phyloP scores from a whole-genome alignment of 2,113 vertebrate species.

The Nyctereutes procyonoides region DNA sequence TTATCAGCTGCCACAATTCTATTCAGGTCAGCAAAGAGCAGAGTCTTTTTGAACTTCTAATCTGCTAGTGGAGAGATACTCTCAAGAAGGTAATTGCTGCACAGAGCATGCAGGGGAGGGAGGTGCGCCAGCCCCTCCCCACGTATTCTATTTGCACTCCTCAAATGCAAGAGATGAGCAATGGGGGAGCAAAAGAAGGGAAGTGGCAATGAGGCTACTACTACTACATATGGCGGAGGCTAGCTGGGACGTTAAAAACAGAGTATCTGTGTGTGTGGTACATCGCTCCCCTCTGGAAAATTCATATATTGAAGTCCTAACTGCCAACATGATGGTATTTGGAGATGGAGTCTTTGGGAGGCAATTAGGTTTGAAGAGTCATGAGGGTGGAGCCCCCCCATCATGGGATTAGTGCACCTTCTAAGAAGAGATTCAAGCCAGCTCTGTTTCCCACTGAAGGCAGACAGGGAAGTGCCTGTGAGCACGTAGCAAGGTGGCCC shows the following conservation, averaged over 20 bases:
- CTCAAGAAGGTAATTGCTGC: neutral
- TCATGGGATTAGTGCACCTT: neutral
- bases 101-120: neutral
- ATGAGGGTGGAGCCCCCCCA: neutral
- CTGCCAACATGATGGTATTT: neutral
- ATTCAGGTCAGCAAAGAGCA: slow-evolving; percentile 36
- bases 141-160: neutral
- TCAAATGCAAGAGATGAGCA: neutral
- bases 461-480: neutral
- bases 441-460: neutral
- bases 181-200: neutral
- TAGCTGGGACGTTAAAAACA: neutral
- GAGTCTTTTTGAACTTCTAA: slow-evolving; percentile 57
- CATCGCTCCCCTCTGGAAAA: neutral
- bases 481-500: neutral
- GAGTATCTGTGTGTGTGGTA: neutral
- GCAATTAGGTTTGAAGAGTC: neutral
- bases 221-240: neutral
- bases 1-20: slow-evolving; percentile 33
- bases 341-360: neutral
- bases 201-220: neutral
- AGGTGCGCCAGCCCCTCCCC: neutral
- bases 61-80: slow-evolving; percentile 53
- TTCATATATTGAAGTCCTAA: neutral
- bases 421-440: neutral